Percentiles rank a stretch among this genome's conserved stretches.
These are phyloP conservation scores for Trichonephila clavata DNA, from an alignment of 1,140 invertebrate genomes.

Conservation along the genomic window DNA sequence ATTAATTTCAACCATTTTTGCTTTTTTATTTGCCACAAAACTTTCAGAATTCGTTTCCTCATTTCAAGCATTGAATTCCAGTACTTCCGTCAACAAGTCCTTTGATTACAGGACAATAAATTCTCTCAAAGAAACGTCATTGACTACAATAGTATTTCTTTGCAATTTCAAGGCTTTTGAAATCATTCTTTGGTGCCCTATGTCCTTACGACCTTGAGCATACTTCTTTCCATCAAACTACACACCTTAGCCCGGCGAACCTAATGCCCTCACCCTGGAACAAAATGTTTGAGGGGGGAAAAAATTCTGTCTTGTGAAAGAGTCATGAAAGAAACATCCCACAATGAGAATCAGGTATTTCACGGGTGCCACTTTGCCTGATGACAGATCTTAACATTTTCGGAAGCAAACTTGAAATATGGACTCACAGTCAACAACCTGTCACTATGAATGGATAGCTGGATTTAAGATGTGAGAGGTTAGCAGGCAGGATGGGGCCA, in stretches of 20 bases:
- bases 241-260: background rate
- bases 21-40: background rate
- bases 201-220: background rate
- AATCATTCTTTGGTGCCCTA: background rate
- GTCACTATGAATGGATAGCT: slow-evolving; percentile 51
- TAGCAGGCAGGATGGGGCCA: slow-evolving; percentile 37
- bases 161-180: background rate
- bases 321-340: background rate
- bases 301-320: background rate
- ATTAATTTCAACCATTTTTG: background rate
- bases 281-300: background rate
- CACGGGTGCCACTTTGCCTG: slow-evolving; percentile 33
- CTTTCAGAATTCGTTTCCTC: background rate
- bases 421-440: slow-evolving; percentile 50
- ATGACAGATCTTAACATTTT: slow-evolving; percentile 26
- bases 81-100: slow-evolving; percentile 45
- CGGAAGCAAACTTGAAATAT: slow-evolving; percentile 53
- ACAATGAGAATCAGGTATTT: slow-evolving; percentile 48
- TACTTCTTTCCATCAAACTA: background rate
- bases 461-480: slow-evolving; percentile 53
- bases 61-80: too few species aligned
- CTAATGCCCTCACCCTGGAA: background rate
- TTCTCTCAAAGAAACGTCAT: background rate
- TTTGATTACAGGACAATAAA: background rate
- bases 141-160: background rate